Conservation (phyloP, 2,888 invertebrate genomes). For the Ornithoptera priamus region DNA sequence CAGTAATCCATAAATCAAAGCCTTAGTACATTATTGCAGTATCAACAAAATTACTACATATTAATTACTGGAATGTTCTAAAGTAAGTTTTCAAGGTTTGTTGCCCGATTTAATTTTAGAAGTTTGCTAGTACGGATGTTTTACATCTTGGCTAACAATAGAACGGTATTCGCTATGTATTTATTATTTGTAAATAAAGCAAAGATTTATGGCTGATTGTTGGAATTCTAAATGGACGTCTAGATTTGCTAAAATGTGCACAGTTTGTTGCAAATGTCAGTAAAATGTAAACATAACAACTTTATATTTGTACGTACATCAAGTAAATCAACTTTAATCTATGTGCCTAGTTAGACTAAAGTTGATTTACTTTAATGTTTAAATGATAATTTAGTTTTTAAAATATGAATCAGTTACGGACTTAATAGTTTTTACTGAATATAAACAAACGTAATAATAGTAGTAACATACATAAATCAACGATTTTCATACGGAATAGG, state of each 20-base stretch:
- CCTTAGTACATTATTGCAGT: background rate
- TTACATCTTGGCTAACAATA: slow-evolving; percentile 23
- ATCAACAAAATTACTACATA: background rate
- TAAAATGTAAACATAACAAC: slow-evolving; percentile 28
- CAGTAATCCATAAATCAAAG: background rate
- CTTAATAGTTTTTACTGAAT: too few species aligned
- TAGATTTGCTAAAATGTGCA: slow-evolving; percentile 29
- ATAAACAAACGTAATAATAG: too few species aligned
- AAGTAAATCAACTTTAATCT: too few species aligned
- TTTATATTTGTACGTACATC: slow-evolving; percentile 6
- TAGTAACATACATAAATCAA: too few species aligned
- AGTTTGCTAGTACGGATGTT: slow-evolving; percentile 16
- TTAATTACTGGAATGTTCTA: background rate
- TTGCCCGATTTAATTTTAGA: slow-evolving; percentile 3
- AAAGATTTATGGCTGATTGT: slow-evolving; percentile 32
- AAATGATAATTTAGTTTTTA: background rate
- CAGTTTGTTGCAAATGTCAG: slow-evolving; percentile 30
- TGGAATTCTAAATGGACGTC: slow-evolving; percentile 29
- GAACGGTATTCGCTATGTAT: slow-evolving; percentile 29
- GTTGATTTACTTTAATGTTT: background rate
- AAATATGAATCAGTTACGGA: too few species aligned
- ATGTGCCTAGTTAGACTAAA: background rate
- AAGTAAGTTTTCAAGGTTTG: background rate
- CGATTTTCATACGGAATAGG: too few species aligned
- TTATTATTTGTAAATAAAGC: slow-evolving; percentile 31